Base-by-base conservation (phyloP, 2,797 vertebrate species). In the Brachyalestes nurse region DNA sequence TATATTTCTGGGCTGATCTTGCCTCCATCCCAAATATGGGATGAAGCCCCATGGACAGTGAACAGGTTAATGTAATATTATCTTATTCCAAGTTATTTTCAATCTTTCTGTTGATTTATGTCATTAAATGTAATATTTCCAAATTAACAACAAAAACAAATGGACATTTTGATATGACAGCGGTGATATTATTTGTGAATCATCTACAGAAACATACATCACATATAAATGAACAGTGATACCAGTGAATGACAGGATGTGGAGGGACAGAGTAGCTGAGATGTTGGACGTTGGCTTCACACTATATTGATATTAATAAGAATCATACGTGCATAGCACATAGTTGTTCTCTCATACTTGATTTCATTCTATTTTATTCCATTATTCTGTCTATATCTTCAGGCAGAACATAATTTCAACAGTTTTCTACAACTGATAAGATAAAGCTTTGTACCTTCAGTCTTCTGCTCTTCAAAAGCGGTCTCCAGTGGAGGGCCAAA, bases 401-500 rank as follows among this genome's bases (percentile, higher is more conserved):
- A 13, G 6, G 60, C 9, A 67, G 4, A 72, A 58, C 28, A 34
- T 5, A 3, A 78, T 57, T 19, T 0, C 51, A 38, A 40, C 14
- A 25, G 21, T 47, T 19, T n/a, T 55, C 38, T 2, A 6, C 2
- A 21, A 34, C 71, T 9, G 5, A 57, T 8, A 12, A 47, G 38
- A 65, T 10, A 21, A 62, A 62, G 28, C 25, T 62, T 38, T 51
- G 67, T 94, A 99, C 98, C 97, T 86, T 98, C 97, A 83, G 93
- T 88, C 92, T 96, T 97, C 81, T 96, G 92, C 84, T 96, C 97
- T 90, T 97, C 96, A 1, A 98, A 99, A 8, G 97, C 86, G 0
- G 96, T 96, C 84, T 99, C 98, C 90, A 99, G 87, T 0, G 97
- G 97, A 88, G 98, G 98, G 79, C 98, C 98, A 38, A 99, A 99